These are phyloP conservation scores for Phasia obesa DNA, from an alignment of 2,888 invertebrate species.

Conservation along the genomic window DNA sequence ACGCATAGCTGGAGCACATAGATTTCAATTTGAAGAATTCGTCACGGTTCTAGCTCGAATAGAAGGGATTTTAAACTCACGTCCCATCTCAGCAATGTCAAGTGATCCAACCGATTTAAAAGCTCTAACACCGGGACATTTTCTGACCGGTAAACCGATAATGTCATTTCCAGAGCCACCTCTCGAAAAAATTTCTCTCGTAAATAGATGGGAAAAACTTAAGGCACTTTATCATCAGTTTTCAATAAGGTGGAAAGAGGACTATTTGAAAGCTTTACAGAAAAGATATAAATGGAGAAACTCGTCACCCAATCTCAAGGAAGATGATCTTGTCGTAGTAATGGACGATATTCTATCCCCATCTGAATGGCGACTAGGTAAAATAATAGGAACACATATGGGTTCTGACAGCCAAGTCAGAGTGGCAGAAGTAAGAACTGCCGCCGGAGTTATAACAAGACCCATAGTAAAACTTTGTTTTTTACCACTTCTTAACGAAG, in stretches of 20 bases:
- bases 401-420: slow-evolving; percentile 16
- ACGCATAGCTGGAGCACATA: no score
- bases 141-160: no score
- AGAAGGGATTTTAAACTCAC: neutral
- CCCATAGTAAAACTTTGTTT: slow-evolving; percentile 5
- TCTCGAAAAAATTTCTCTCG: neutral
- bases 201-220: neutral
- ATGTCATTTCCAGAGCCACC: no score
- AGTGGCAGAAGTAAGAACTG: neutral
- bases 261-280: slow-evolving; percentile 9
- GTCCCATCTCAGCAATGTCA: no score
- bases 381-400: neutral
- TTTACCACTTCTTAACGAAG: neutral
- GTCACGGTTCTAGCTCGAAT: neutral
- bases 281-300: slow-evolving; percentile 10
- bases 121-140: neutral
- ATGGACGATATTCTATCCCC: slow-evolving; percentile 26
- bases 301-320: neutral
- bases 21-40: no score
- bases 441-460: neutral
- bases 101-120: no score
- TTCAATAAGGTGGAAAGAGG: neutral
- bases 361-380: slow-evolving; percentile 9
- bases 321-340: slow-evolving; percentile 6
- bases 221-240: neutral